These are phyloP conservation scores for Oncorhynchus tshawytscha DNA, from an alignment of 2,113 vertebrate genomes.

Conservation along the genomic window DNA sequence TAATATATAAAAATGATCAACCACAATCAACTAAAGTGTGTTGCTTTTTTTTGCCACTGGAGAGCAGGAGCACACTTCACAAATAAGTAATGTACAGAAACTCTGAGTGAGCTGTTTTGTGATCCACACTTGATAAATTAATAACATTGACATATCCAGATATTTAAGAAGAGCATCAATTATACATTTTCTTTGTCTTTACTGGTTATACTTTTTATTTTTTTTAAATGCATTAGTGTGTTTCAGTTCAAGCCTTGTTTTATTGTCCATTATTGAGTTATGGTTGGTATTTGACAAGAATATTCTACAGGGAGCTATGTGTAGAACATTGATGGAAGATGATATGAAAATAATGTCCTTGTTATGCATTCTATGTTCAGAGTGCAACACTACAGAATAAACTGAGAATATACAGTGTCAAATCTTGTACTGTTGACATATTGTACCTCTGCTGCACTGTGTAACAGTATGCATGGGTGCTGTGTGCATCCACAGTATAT, in stretches of 20 bases:
- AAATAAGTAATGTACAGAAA: neutral
- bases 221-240: too few species aligned
- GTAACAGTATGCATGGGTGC: constrained; percentile 57
- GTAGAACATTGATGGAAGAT: too few species aligned
- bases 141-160: neutral
- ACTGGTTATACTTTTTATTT: too few species aligned
- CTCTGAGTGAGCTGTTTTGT: neutral
- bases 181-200: neutral
- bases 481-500: constrained; percentile 64
- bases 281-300: neutral
- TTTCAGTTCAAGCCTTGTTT: too few species aligned
- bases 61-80: constrained; percentile 55
- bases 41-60: constrained; percentile 43
- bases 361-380: too few species aligned
- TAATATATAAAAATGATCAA: constrained; percentile 10
- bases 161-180: neutral
- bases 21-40: neutral
- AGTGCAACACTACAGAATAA: too few species aligned
- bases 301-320: too few species aligned
- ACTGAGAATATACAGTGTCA: neutral
- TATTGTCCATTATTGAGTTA: neutral
- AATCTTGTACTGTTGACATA: too few species aligned
- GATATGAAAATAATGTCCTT: too few species aligned
- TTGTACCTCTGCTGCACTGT: constrained; percentile 33
- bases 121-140: neutral